Base-by-base conservation (phyloP, 2,888 invertebrate genomes). In the Sarcophaga subvicina region DNA sequence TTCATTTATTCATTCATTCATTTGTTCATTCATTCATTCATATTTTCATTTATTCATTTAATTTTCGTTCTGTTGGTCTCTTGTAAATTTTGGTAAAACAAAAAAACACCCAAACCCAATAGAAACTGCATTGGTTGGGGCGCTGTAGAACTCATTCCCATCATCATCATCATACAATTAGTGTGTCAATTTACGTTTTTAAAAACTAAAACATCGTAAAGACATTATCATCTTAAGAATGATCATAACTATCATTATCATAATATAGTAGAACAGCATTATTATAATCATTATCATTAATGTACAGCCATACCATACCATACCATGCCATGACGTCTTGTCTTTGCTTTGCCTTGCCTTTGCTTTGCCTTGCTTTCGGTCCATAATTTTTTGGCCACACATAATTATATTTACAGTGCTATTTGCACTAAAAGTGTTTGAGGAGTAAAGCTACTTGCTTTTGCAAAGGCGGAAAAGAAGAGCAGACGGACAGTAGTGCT, bases 151-250 rank as follows among this genome's bases (percentile, higher is more conserved):
- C 37, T 37, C 37, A 37, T 10, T 37, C 8, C 37, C 37, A 37
- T 37, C 64, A 80, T 80, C 70, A 70, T 70, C 70, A 54, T 85
- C 75, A 60, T 59, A 70, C 73, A 86, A 86, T 86, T 86, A 86
- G 77, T 83, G 22, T 83, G 80, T 78, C 86, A 83, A 83, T 86
- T 86, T 80, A 69, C 64, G 37, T 37, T 37, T 86, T 63, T 12
- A 67, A 85, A 86, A 86, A 63, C 67, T 71, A 79, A 76, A 37
- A 82, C 77, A 73, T 45, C 54, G 54, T 67, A 62, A 27, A 79
- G 78, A 67, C 60, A 66, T 60, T 54, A 80, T 69, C 60, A 66
- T 60, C 37, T 72, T 69, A 64, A 25, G 69, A 49, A 54, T 45
- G 0, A 82, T 73, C 25, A 60, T 27, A 63, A 82, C 73, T 54